Percentiles rank a stretch among this genome's conserved stretches.
These are phyloP conservation scores for Rhadina sibilatrix DNA, from an alignment of 2,113 vertebrate genomes.

Conservation along the genomic window DNA sequence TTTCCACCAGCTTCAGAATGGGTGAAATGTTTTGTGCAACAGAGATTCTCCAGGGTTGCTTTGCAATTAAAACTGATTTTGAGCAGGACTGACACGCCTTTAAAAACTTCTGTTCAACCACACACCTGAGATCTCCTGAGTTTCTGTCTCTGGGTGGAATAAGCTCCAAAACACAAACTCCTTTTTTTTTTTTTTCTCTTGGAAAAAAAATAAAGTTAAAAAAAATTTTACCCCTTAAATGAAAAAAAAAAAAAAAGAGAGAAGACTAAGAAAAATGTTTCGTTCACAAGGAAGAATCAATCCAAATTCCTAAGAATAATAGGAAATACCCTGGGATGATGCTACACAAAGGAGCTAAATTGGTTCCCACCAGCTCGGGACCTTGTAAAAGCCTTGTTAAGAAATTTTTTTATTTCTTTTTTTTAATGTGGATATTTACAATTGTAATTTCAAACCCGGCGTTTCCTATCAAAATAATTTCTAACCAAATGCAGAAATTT, in stretches of 20 bases:
- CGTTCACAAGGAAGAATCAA: not conserved
- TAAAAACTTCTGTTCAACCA: not conserved
- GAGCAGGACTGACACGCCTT: not conserved
- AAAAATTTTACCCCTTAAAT: no score
- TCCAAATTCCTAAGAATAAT: conserved; percentile 49
- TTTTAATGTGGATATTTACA: not conserved
- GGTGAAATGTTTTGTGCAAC: not conserved
- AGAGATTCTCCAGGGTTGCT: not conserved
- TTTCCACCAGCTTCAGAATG: not conserved
- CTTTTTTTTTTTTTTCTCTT: not conserved
- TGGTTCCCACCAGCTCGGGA: conserved; percentile 11
- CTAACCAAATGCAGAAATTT: not conserved
- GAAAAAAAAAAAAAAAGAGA: not conserved
- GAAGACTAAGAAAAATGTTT: not conserved
- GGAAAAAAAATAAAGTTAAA: no score
- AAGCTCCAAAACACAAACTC: not conserved
- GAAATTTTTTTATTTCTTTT: not conserved
- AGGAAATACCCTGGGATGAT: conserved; percentile 19
- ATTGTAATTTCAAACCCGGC: not conserved
- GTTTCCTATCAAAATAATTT: not conserved
- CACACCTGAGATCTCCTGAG: not conserved
- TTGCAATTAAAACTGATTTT: not conserved
- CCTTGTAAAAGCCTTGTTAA: not conserved
- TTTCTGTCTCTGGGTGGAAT: not conserved
- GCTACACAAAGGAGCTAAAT: conserved; percentile 20